A percentile compares a stretch with the other conserved stretches of the same genome.
These are phyloP conservation scores for Hyperopisus bebe DNA, from an alignment of 2,113 vertebrate genomes.

Conservation along the genomic window DNA sequence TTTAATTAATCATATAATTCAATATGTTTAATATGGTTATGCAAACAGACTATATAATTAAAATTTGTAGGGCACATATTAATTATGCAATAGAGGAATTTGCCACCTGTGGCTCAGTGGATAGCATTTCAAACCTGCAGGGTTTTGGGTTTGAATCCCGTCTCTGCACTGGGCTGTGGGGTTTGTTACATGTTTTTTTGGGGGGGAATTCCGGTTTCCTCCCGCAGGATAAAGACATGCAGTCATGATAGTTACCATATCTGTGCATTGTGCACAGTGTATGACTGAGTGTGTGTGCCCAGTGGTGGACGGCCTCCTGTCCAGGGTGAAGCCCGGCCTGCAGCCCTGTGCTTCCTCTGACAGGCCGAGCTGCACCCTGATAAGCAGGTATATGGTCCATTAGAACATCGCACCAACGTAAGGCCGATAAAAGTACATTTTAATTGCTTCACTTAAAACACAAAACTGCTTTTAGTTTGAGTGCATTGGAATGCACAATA, in stretches of 20 bases:
- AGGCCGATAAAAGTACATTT: neutral
- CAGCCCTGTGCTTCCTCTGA: neutral
- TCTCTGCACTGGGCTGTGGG: neutral
- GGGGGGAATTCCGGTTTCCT: neutral
- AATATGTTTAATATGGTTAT: neutral
- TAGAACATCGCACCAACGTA: neutral
- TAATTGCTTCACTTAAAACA: neutral
- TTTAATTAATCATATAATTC: neutral
- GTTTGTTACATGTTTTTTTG: neutral
- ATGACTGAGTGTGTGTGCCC: neutral
- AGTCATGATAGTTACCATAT: neutral
- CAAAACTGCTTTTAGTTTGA: neutral
- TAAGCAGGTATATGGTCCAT: neutral
- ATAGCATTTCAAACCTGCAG: neutral
- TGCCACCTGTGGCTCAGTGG: neutral
- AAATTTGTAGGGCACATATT: neutral
- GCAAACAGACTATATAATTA: neutral
- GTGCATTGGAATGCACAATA: neutral
- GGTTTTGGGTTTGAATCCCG: neutral
- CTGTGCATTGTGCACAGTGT: neutral
- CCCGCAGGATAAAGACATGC: neutral
- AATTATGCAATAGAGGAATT: neutral
- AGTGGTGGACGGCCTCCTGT: neutral
- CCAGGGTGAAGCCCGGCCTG: neutral
- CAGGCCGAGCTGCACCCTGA: neutral